Conservation (phyloP, 2,113 vertebrate genomes). For the Macquaria ambigua region DNA sequence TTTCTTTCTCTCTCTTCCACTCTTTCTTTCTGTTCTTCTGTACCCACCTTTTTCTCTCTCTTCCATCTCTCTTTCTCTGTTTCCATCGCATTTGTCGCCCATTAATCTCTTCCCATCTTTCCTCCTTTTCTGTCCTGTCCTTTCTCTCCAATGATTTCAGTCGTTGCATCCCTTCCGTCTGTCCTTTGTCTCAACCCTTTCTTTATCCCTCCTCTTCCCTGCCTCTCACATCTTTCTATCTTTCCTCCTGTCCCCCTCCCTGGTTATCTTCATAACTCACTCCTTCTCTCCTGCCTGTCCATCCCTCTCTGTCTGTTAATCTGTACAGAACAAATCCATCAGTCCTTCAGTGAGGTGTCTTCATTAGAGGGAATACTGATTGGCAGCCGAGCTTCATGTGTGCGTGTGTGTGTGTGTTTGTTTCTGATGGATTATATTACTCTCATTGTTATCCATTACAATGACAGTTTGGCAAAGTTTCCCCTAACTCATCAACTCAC, state of each 20-base stretch:
- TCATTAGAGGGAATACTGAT: not conserved
- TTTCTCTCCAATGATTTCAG: not conserved
- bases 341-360: not conserved
- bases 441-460: constrained; percentile 36
- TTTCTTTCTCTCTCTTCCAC: too few relatives aligned
- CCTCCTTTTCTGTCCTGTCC: not conserved
- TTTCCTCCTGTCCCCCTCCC: too few relatives aligned
- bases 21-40: not conserved
- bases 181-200: not conserved
- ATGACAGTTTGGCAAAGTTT: not conserved
- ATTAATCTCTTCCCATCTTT: not conserved
- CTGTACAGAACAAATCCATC: not conserved
- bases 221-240: too few relatives aligned
- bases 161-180: not conserved
- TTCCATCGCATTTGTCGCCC: too few relatives aligned
- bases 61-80: not conserved
- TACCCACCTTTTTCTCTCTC: not conserved
- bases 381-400: not conserved
- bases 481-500: not conserved
- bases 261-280: not conserved
- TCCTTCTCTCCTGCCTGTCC: not conserved
- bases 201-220: not conserved
- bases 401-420: constrained; percentile 7
- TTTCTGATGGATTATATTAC: constrained; percentile 2
- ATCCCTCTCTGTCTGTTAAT: not conserved